A percentile compares a stretch with the other conserved stretches of the same genome.
phyloP scores from a whole-genome alignment of 2,888 invertebrate species.

The Zootermopsis nevadensis region DNA sequence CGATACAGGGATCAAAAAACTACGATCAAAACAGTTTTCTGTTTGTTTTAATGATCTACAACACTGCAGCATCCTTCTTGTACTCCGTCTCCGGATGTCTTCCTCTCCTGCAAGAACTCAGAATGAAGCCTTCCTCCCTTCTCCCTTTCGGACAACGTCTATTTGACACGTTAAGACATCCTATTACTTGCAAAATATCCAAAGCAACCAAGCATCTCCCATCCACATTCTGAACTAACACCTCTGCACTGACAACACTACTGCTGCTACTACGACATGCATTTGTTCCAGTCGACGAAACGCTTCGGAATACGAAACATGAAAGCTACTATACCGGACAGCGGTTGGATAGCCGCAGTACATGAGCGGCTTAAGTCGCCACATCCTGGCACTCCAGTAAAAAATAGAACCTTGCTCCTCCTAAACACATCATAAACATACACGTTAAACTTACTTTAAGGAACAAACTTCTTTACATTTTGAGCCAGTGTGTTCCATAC shows the following conservation, averaged over 20 bases:
- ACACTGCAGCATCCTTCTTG: neutral
- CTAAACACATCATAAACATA: too few relatives aligned
- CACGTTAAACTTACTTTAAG: too few relatives aligned
- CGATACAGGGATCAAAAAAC: too few relatives aligned
- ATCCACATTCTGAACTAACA: neutral
- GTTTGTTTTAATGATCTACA: neutral
- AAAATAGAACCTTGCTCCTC: too few relatives aligned
- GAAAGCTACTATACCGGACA: slow-evolving; percentile 1
- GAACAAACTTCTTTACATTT: too few relatives aligned
- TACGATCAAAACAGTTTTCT: too few relatives aligned
- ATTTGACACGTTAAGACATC: slow-evolving; percentile 40
- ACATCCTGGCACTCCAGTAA: neutral
- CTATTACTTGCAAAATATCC: slow-evolving; percentile 45
- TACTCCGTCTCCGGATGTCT: neutral
- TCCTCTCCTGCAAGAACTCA: neutral
- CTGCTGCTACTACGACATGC: slow-evolving; percentile 5
- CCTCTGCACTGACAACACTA: slow-evolving; percentile 29
- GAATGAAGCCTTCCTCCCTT: neutral
- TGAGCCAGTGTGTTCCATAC: too few relatives aligned
- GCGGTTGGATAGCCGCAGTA: neutral
- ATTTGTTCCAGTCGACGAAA: slow-evolving; percentile 37
- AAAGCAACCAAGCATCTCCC: too few relatives aligned
- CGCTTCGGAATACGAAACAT: slow-evolving; percentile 40
- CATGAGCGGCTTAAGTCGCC: neutral
- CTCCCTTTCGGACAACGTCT: slow-evolving; percentile 32